Percentiles rank a stretch among this genome's conserved stretches.
Evolutionary conservation across 2,797 vertebrate species (phyloP).

Genomic region (Rhabdophis nuchalis): DNA sequence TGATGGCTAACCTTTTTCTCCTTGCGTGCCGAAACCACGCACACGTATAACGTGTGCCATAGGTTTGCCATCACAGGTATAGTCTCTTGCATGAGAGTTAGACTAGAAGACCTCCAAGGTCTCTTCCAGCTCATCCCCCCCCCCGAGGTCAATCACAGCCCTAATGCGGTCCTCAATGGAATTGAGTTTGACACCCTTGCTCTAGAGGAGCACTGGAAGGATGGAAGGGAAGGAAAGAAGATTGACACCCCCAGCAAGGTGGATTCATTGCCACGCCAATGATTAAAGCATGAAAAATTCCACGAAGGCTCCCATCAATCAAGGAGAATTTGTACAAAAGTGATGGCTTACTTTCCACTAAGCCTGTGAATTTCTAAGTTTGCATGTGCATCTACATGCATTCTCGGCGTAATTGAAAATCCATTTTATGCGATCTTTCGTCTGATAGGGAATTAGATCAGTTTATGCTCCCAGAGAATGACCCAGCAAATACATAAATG

Average conservation of each 20-base stretch:
- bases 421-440: slow-evolving; percentile 55
- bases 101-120: no score
- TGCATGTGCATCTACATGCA: not conserved
- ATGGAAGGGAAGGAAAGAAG: not conserved
- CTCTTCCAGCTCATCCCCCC: no score
- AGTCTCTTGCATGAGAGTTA: not conserved
- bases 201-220: not conserved
- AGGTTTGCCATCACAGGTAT: no score
- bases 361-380: slow-evolving; percentile 24
- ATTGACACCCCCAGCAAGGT: not conserved
- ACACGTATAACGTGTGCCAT: no score
- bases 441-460: slow-evolving; percentile 66
- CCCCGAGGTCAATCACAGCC: no score
- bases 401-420: slow-evolving; percentile 59
- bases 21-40: no score
- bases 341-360: slow-evolving; percentile 31
- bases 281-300: slow-evolving; percentile 25
- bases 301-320: slow-evolving; percentile 27
- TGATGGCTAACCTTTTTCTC: no score
- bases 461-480: slow-evolving; percentile 61
- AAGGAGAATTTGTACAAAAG: slow-evolving; percentile 18
- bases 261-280: not conserved
- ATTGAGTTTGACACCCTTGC: no score
- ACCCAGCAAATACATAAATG: slow-evolving; percentile 46
- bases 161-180: no score